Conservation (phyloP, 35 echinoderm and acorn worm species). For the Patiria miniata region DNA sequence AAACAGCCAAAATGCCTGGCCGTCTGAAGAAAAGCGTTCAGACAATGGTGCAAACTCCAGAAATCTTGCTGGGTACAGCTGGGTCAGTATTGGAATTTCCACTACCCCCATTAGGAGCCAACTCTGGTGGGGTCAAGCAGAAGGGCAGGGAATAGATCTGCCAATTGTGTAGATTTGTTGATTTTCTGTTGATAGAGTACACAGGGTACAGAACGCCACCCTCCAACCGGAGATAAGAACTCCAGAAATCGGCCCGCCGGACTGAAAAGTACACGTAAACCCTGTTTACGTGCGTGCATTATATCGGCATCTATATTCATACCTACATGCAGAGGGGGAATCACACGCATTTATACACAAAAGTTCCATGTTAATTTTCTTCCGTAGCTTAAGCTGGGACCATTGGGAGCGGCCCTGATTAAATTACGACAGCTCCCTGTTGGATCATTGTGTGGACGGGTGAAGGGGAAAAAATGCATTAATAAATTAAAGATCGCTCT, state of each 20-base stretch:
- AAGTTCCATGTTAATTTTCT: constrained; percentile 29
- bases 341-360: constrained; percentile 29
- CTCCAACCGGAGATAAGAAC: neutral
- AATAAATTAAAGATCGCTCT: constrained; percentile 26
- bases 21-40: neutral
- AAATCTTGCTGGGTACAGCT: constrained; percentile 17
- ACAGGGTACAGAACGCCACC: constrained; percentile 19
- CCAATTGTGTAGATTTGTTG: constrained; percentile 27
- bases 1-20: constrained; percentile 6
- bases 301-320: constrained; percentile 29
- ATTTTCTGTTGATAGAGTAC: constrained; percentile 13
- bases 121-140: neutral
- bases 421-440: constrained; percentile 9
- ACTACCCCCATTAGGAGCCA: neutral
- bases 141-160: neutral
- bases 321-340: neutral
- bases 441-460: constrained; percentile 30
- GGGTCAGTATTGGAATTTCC: neutral
- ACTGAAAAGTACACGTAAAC: constrained; percentile 15
- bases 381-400: constrained; percentile 14
- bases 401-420: constrained; percentile 19
- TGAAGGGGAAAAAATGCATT: constrained; percentile 29
- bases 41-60: neutral
- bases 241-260: neutral
- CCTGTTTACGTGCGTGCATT: constrained; percentile 17